Base-by-base conservation (phyloP, 1,140 invertebrate genomes). In the Pachypeltis micranthus region DNA sequence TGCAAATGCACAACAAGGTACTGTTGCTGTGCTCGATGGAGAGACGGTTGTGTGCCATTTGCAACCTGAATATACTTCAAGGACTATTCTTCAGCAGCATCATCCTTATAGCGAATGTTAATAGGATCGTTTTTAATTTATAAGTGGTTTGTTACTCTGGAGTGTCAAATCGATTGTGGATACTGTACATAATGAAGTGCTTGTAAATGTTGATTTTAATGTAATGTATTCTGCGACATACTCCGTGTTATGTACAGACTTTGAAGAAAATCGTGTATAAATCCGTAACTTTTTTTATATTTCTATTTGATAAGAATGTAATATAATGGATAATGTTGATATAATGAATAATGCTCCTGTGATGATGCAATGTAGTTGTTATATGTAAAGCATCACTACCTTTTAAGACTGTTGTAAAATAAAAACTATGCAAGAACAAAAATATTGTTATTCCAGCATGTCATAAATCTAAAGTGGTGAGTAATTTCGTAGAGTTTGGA, bases 31-130 rank as follows among this genome's bases (percentile, higher is more conserved):
- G 1, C 75, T 90, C 12, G 86, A 89, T 71, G 87, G 87, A 1
- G 86, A 90, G 68, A 89, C 87, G 63, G 88, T 91, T 29, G 86
- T 90, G 12, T 88, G 87, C 71, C 85, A 89, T 69, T 74, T 91
- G 51, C 86, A 88, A 72, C 86, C 83, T 74, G 73, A 79, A 69
- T 68, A 68, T 31, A 59, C 64, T 28, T 63, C 63, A 28, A 51
- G 65, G 55, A 62, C 65, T 58, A 61, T 62, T 27, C 47, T 64
- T 12, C 71, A 76, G 68, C 80, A 82, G 39, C 71, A 76, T 69
- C 81, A 82, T 44, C 81, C 83, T 28, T 80, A 80, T 70, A 80
- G 78, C 72, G 79, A 81, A 71, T 80, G 79, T 74, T 80, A 77
- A 66, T 66, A 39, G 19, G 7, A 57, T 54, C 47, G 21, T 57